Conservation (phyloP, 2,888 invertebrate species). For the Chymomyza caudatula region DNA sequence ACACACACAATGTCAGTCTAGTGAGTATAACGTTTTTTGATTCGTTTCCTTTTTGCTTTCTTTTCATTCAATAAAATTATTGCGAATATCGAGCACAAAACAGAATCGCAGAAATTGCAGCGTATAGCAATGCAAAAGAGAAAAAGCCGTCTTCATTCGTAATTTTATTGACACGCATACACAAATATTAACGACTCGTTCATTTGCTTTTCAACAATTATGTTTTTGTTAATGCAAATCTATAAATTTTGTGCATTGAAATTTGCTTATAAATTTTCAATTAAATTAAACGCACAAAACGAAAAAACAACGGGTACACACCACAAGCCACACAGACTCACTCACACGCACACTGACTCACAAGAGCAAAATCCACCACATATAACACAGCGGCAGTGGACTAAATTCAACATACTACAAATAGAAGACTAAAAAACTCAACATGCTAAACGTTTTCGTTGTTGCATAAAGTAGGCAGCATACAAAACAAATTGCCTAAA, state of each 20-base stretch:
- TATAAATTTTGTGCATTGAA: constrained; percentile 1
- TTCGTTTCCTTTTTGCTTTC: constrained; percentile 59
- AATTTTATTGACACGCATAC: constrained; percentile 25
- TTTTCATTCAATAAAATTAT: constrained; percentile 67
- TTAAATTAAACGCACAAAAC: constrained; percentile 49
- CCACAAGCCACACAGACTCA: constrained; percentile 42
- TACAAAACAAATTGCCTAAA: constrained; percentile 33
- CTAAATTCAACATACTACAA: constrained; percentile 63
- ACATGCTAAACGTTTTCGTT: constrained; percentile 50
- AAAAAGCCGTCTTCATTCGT: constrained; percentile 59
- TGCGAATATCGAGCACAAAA: constrained; percentile 63
- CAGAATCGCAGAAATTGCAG: constrained; percentile 65
- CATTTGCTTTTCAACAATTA: constrained; percentile 25
- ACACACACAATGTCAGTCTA: constrained; percentile 25
- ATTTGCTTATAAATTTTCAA: constrained; percentile 30
- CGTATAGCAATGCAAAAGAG: constrained; percentile 51
- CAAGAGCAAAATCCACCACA: constrained; percentile 59
- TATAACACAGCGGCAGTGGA: constrained; percentile 56
- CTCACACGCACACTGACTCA: constrained; percentile 29
- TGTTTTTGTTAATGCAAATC: constrained; percentile 37
- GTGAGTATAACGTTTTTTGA: constrained; percentile 58
- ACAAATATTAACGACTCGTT: constrained; percentile 41
- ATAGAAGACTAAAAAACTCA: constrained; percentile 60
- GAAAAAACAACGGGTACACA: constrained; percentile 57
- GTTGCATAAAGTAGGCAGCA: constrained; percentile 63